Conservation (phyloP, 2,797 vertebrate genomes). For the Platalea minor region DNA sequence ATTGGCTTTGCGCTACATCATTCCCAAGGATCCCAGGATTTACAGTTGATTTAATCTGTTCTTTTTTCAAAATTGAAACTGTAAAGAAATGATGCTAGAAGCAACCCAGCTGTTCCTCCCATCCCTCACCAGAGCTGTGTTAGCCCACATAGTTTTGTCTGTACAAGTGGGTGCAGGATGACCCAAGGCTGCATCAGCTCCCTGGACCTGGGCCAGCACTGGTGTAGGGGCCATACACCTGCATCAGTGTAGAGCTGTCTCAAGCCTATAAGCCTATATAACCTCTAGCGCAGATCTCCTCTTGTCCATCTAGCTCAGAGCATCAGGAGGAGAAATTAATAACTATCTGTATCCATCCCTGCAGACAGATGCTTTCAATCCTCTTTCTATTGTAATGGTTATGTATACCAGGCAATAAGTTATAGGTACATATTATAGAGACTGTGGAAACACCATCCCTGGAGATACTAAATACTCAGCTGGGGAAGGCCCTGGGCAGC, state of each 20-base stretch:
- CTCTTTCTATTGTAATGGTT: neutral
- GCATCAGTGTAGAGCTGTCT: accelerated
- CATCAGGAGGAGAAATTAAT: neutral
- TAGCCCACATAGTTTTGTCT: neutral
- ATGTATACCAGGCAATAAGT: neutral
- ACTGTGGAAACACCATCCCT: neutral
- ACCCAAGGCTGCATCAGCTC: neutral
- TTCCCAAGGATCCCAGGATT: neutral
- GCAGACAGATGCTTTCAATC: neutral
- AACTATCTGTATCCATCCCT: neutral
- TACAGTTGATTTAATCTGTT: neutral
- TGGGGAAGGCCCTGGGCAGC: neutral
- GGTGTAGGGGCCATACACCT: neutral
- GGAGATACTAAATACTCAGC: neutral
- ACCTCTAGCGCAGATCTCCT: neutral
- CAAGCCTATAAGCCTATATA: neutral
- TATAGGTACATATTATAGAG: neutral
- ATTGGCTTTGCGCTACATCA: neutral
- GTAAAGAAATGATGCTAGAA: neutral
- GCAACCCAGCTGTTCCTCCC: neutral
- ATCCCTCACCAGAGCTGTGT: neutral
- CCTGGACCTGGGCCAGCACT: neutral
- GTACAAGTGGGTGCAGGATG: neutral
- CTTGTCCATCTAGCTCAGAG: neutral
- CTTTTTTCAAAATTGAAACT: neutral